Evolutionary conservation across 1,140 invertebrate species (phyloP).

Genomic region (Anoplophora glabripennis): DNA sequence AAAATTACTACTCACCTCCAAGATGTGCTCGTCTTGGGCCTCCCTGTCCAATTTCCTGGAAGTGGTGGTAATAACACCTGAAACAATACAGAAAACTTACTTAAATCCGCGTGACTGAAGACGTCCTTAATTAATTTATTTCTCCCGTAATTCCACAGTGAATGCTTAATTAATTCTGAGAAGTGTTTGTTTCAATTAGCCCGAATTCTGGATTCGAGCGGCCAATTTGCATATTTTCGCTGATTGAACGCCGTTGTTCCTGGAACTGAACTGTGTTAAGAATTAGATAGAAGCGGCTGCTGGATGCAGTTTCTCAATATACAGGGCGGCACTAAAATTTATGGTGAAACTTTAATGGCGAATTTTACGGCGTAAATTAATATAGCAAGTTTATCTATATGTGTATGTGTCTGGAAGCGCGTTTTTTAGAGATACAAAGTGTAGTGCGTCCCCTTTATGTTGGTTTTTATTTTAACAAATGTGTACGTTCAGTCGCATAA

Average conservation of each 20-base stretch:
- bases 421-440: no score
- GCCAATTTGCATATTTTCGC: conserved; percentile 1
- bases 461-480: no score
- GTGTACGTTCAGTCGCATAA: no score
- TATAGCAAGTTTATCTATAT: no score
- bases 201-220: not conserved
- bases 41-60: conserved; percentile 81
- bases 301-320: no score
- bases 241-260: not conserved
- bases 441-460: no score
- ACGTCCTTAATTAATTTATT: conserved; percentile 4
- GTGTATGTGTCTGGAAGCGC: no score
- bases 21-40: conserved; percentile 76
- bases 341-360: no score
- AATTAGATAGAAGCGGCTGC: no score
- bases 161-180: conserved; percentile 1
- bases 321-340: no score
- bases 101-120: not conserved
- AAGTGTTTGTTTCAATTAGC: conserved; percentile 1
- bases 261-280: no score
- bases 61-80: conserved; percentile 80
- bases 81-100: conserved; percentile 37
- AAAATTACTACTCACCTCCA: conserved; percentile 65
- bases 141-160: not conserved
- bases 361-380: no score